Evolutionary conservation across 1,140 invertebrate species (phyloP), one percentile per base, ranked within the genome.

Genomic region (Rhyacophila brunnea): DNA sequence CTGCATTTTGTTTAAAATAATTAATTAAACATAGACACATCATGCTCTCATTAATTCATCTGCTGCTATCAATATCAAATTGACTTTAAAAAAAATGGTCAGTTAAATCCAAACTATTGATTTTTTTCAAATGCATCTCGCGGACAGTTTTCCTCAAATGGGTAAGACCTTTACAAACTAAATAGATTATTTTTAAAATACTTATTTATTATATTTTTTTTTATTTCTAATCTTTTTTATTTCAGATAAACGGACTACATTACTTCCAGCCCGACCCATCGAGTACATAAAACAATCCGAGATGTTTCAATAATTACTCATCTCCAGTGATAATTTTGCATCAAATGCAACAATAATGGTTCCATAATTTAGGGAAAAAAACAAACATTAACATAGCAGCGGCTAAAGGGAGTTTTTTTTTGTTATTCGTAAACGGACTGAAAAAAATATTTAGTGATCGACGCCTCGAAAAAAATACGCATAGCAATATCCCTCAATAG

Each of bases 201-300:
- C 10, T 46, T 55, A 45, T 15, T 45, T 17, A 45, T 45, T 45
- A 17, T n/a, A 2, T 18, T 15, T n/a, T 10, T 13, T 38, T 50
- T 11, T 15, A 10, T 32, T 10, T 45, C 7, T 19, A 17, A 45
- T 45, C 11, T 45, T 17, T 45, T 65, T 66, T 71, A 44, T 83
- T 83, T 4, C 77, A 88, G 87, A 87, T 87, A 81, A 89, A 89
- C 67, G 87, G 87, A 14, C 72, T 87, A 56, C 81, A 85, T 71
- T 88, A 85, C 80, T 88, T 87, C 74, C 85, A 87, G 61, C 86
- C 85, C 7, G 82, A 81, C 51, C 79, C 78, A 19, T 77, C 67
- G 60, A 74, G 67, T 51, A 78, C 75, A 72, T 79, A 79, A 71
- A 68, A 60, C 52, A 46, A 34, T 20, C 17, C 15, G 23, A 28